phyloP scores from a whole-genome alignment of 2,113 vertebrate species.

The Chlamydotis undulata region DNA sequence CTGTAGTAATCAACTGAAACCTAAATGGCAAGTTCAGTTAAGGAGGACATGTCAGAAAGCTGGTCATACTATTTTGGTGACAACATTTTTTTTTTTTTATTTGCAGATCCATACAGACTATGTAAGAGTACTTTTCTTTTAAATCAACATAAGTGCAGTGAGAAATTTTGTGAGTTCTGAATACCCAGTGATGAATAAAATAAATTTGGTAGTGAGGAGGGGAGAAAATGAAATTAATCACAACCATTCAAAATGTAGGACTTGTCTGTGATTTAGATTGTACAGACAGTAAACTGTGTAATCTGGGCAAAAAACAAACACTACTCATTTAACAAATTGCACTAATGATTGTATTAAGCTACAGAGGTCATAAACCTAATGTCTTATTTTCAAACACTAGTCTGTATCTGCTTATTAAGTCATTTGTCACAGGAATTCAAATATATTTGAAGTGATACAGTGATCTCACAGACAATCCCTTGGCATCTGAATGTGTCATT shows the following conservation, averaged over 20 bases:
- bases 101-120: not conserved
- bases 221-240: not conserved
- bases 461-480: not conserved
- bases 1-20: not conserved
- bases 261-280: not conserved
- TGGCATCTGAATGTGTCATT: not conserved
- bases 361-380: not conserved
- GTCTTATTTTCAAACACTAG: not conserved
- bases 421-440: not conserved
- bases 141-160: not conserved
- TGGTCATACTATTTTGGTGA: not conserved
- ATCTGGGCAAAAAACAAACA: constrained; percentile 44
- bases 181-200: not conserved
- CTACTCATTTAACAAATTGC: not conserved
- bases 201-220: not conserved
- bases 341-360: not conserved
- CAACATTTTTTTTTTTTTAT: not conserved
- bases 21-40: not conserved
- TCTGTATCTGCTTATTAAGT: not conserved
- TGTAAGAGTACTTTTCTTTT: not conserved
- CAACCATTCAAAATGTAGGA: constrained; percentile 17
- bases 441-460: not conserved
- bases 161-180: not conserved
- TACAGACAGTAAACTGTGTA: constrained; percentile 5
- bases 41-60: not conserved